Evolutionary conservation across 2,113 vertebrate genomes (phyloP).

Genomic region (Nothocercus julius): DNA sequence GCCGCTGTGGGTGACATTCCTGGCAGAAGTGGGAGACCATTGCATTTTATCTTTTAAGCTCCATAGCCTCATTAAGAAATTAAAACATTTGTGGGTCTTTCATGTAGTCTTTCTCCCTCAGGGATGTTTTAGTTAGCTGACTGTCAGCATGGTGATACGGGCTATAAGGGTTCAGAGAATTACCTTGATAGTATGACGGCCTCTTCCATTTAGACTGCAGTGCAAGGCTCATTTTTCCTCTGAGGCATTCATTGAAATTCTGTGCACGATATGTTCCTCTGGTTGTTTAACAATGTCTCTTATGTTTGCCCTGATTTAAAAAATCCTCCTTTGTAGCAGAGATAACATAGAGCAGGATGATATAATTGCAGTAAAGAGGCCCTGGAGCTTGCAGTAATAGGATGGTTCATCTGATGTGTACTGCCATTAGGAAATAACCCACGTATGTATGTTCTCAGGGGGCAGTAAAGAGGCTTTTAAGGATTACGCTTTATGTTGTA

Average conservation of each 20-base stretch:
- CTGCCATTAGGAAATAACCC: conserved; percentile 74
- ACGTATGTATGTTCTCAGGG: conserved; percentile 67
- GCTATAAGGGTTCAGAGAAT: conserved; percentile 69
- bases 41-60: not conserved
- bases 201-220: conserved; percentile 70
- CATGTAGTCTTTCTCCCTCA: not conserved
- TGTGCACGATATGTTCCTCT: conserved; percentile 60
- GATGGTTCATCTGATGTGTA: conserved; percentile 73
- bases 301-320: conserved; percentile 76
- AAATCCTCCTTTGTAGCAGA: conserved; percentile 70
- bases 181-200: conserved; percentile 58
- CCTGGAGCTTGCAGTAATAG: conserved; percentile 74
- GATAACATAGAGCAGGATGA: conserved; percentile 72
- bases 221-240: conserved; percentile 53
- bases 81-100: conserved; percentile 33
- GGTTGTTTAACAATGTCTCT: conserved; percentile 79
- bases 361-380: conserved; percentile 77
- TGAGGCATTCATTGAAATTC: conserved; percentile 76
- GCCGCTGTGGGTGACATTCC: not conserved
- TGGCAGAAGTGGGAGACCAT: not conserved
- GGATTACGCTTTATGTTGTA: conserved; percentile 66
- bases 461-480: conserved; percentile 78
- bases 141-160: conserved; percentile 49
- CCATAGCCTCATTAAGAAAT: conserved; percentile 45
- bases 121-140: conserved; percentile 40